phyloP scores from a whole-genome alignment of 2,797 vertebrate species.

The Halcyon badia region DNA sequence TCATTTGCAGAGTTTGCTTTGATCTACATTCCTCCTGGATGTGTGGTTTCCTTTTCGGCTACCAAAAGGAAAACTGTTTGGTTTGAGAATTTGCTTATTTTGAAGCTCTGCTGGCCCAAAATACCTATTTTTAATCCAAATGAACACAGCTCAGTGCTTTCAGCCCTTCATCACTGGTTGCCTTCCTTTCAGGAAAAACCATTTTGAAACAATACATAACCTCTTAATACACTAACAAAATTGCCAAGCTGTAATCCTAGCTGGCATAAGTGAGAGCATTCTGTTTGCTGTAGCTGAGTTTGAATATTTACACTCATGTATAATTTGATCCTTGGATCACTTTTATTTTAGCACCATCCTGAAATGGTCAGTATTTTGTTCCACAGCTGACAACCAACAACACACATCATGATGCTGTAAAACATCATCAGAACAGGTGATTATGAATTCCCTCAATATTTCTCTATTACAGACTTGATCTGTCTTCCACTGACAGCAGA shows the following conservation, averaged over 20 bases:
- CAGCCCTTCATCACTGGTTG: constrained; percentile 40
- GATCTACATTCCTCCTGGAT: constrained; percentile 86
- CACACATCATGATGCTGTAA: background rate
- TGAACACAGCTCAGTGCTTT: constrained; percentile 61
- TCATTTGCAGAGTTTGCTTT: constrained; percentile 86
- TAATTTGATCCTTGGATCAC: background rate
- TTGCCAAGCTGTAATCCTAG: background rate
- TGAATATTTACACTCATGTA: background rate
- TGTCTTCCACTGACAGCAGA: background rate
- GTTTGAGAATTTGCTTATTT: constrained; percentile 85
- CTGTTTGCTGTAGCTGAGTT: background rate
- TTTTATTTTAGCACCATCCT: background rate
- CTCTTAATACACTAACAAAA: constrained; percentile 49
- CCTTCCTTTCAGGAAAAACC: constrained; percentile 71
- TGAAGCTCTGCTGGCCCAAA: constrained; percentile 76
- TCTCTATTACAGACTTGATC: background rate
- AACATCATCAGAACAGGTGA: background rate
- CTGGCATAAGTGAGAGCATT: background rate
- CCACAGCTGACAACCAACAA: background rate
- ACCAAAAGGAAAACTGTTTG: constrained; percentile 84
- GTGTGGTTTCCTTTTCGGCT: constrained; percentile 83
- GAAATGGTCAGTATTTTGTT: background rate
- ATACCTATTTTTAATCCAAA: constrained; percentile 80
- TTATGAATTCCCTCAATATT: background rate
- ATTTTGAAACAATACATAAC: constrained; percentile 55